Evolutionary conservation across 2,113 vertebrate genomes (phyloP).

Genomic region (Pituophis catenifer): DNA sequence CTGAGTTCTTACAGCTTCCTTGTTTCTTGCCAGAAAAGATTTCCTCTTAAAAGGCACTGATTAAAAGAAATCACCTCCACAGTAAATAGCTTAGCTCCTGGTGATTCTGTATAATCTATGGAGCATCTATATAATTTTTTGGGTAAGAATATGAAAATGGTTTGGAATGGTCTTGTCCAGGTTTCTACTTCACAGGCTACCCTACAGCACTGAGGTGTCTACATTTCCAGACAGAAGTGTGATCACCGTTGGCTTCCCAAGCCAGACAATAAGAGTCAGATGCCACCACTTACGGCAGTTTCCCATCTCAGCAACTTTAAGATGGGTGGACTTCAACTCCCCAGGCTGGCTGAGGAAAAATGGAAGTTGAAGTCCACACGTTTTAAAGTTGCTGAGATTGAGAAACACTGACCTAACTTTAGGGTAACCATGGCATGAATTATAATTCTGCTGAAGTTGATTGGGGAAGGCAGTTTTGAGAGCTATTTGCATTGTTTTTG

Average conservation of each 20-base stretch:
- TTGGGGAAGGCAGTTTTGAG: fast-evolving
- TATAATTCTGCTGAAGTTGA: not conserved
- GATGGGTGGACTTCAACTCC: not conserved
- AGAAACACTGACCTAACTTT: not conserved
- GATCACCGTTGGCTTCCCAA: not conserved
- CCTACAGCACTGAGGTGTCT: not conserved
- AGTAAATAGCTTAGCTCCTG: not conserved
- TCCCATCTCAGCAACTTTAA: not conserved
- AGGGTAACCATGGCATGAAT: not conserved
- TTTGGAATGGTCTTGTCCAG: not conserved
- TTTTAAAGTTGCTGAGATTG: not conserved
- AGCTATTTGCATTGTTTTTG: not conserved
- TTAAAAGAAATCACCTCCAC: not conserved
- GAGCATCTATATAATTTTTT: not conserved
- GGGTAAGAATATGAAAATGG: not conserved
- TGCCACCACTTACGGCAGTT: not conserved
- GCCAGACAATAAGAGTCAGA: not conserved
- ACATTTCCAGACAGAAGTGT: not conserved
- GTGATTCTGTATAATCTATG: not conserved
- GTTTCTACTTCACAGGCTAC: not conserved
- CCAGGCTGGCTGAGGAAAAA: not conserved
- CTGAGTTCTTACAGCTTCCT: too few relatives aligned
- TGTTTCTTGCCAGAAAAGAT: not conserved
- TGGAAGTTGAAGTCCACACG: not conserved
- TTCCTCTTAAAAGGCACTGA: not conserved